Conservation (phyloP, 2,113 vertebrate species). For the Abramis brama region DNA sequence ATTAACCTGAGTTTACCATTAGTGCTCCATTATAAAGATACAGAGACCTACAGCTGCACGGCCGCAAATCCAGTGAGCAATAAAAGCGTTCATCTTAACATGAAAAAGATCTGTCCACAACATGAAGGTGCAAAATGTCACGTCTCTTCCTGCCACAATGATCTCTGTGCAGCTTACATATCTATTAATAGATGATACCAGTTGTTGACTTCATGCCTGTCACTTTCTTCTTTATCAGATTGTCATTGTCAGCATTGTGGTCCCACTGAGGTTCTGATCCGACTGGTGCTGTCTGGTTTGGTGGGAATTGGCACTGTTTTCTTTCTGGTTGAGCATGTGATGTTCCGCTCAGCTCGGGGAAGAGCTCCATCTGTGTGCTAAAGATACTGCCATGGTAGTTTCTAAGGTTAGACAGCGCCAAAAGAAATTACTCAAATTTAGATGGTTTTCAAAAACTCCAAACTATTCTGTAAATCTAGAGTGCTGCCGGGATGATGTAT, state of each 20-base stretch:
- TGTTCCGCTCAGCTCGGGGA: background rate
- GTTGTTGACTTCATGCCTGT: background rate
- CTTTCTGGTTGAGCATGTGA: background rate
- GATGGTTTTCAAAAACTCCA: background rate
- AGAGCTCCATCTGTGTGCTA: background rate
- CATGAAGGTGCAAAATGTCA: constrained; percentile 13
- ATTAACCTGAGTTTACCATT: constrained; percentile 20
- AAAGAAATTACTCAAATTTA: background rate
- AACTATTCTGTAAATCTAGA: background rate
- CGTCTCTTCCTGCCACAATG: background rate
- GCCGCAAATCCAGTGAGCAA: background rate
- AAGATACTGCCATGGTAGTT: background rate
- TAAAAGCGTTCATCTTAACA: background rate
- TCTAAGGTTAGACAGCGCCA: background rate
- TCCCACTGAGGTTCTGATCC: background rate
- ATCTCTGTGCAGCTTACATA: background rate
- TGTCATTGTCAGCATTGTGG: constrained; percentile 12
- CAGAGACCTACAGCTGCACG: background rate
- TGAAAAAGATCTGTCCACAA: background rate
- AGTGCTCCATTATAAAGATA: background rate
- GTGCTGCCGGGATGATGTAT: background rate
- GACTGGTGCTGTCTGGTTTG: background rate
- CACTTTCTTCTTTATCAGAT: background rate
- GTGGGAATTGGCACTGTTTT: background rate
- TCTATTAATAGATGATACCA: background rate